Conservation (phyloP, 1,140 invertebrate species). For the Lanistes nyassanus region DNA sequence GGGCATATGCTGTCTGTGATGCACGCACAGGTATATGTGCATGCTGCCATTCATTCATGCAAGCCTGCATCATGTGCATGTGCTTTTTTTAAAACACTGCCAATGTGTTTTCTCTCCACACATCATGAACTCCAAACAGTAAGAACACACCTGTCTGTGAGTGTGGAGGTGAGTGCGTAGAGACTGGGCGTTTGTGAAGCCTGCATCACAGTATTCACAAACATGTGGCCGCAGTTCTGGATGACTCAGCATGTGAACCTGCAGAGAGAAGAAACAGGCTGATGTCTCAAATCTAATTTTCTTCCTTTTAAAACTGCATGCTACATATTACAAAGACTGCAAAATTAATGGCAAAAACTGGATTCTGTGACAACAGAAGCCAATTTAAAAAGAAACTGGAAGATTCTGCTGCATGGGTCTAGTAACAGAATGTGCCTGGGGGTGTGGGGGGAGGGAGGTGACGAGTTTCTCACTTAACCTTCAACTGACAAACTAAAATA, state of each 20-base stretch:
- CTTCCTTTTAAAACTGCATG: too few relatives aligned
- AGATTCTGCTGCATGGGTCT: too few relatives aligned
- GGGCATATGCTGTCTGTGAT: too few relatives aligned
- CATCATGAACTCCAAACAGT: neutral
- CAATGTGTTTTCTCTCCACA: neutral
- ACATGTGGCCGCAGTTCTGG: slow-evolving; percentile 95
- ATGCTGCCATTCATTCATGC: neutral
- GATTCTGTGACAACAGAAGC: too few relatives aligned
- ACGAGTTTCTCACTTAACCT: too few relatives aligned
- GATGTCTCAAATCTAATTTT: neutral
- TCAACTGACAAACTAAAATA: too few relatives aligned
- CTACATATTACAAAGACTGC: too few relatives aligned
- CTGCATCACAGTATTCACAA: slow-evolving; percentile 85
- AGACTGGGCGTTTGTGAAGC: slow-evolving; percentile 60
- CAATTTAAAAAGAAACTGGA: too few relatives aligned
- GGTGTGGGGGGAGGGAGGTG: too few relatives aligned
- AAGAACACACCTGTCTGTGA: slow-evolving; percentile 55
- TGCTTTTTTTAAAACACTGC: neutral
- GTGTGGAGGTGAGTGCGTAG: slow-evolving; percentile 58
- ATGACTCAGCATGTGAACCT: slow-evolving; percentile 92
- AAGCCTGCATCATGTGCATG: neutral
- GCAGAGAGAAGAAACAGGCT: slow-evolving; percentile 18
- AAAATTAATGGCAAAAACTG: too few relatives aligned
- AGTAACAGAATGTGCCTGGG: too few relatives aligned
- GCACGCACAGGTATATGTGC: neutral